These are phyloP conservation scores for Sesia bembeciformis DNA, from an alignment of 2,888 invertebrate genomes.

Conservation along the genomic window DNA sequence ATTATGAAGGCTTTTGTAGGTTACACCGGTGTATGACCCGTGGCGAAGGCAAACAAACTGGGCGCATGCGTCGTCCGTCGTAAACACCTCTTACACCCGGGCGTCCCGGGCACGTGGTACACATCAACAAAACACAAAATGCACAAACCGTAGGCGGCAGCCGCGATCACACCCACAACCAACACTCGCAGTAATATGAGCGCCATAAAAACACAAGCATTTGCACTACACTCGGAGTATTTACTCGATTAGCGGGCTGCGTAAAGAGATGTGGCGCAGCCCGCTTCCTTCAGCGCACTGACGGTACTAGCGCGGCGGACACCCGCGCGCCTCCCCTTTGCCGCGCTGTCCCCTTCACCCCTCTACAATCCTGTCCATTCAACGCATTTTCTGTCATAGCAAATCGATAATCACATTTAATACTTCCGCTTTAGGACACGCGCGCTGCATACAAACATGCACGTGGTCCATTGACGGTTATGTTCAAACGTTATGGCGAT, in stretches of 20 bases:
- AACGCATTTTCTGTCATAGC: constrained; percentile 72
- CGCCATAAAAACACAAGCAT: constrained; percentile 86
- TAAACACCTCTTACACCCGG: constrained; percentile 54
- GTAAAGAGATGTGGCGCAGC: constrained; percentile 32
- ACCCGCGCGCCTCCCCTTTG: constrained; percentile 5
- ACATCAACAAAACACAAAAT: constrained; percentile 13
- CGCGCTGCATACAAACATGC: constrained; percentile 60
- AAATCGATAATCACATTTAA: constrained; percentile 70
- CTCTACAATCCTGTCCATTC: constrained; percentile 53
- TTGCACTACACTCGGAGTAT: constrained; percentile 72
- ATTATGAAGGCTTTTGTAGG: constrained; percentile 50
- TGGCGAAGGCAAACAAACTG: constrained; percentile 52
- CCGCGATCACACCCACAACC: constrained; percentile 68
- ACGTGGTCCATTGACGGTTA: constrained; percentile 11
- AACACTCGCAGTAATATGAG: constrained; percentile 83
- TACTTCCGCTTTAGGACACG: constrained; percentile 67
- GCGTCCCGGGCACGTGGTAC: constrained; percentile 42
- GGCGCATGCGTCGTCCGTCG: constrained; percentile 62
- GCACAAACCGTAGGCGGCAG: constrained; percentile 59
- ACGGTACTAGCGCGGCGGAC: constrained; percentile 21
- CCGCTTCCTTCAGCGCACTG: constrained; percentile 31
- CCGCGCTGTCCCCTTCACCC: constrained; percentile 15
- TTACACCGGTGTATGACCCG: constrained; percentile 68
- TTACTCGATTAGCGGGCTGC: constrained; percentile 62
- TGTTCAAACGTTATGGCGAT: background rate